These are phyloP conservation scores for Nycticorax nycticorax DNA, from an alignment of 2,113 vertebrate genomes.

Conservation along the genomic window DNA sequence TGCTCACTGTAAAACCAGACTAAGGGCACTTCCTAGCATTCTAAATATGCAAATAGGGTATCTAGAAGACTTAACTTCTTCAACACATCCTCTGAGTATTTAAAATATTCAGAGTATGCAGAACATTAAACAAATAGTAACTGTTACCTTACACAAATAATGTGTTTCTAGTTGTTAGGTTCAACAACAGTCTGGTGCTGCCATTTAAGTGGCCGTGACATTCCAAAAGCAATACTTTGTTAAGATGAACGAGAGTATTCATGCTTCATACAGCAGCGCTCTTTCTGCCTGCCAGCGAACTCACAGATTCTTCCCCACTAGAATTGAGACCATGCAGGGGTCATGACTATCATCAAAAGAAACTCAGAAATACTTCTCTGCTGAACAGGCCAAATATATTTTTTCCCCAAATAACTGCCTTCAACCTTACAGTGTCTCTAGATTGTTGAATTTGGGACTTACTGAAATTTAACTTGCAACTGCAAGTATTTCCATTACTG, in stretches of 20 bases:
- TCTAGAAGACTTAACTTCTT: not conserved
- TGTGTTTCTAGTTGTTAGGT: not conserved
- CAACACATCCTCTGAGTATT: not conserved
- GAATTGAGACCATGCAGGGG: not conserved
- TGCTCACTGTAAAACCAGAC: not conserved
- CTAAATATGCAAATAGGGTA: not conserved
- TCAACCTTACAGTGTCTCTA: not conserved
- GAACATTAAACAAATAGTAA: not conserved
- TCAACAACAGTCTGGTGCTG: not conserved
- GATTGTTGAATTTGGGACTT: not conserved
- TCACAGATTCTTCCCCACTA: not conserved
- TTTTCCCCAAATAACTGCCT: not conserved
- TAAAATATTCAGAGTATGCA: not conserved
- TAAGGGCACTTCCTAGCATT: not conserved
- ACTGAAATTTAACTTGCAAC: not conserved
- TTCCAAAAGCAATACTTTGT: not conserved
- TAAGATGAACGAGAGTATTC: not conserved
- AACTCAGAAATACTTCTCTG: not conserved
- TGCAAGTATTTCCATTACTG: not conserved
- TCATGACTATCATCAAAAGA: not conserved
- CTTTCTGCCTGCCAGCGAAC: not conserved
- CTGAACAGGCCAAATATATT: not conserved
- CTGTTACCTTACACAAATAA: not conserved
- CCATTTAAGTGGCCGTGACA: not conserved
- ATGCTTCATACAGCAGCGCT: not conserved